Percentiles rank a stretch among this genome's conserved stretches.
These are phyloP conservation scores for Phylloscopus whistleri DNA, from an alignment of 2,113 vertebrate genomes.

Conservation along the genomic window DNA sequence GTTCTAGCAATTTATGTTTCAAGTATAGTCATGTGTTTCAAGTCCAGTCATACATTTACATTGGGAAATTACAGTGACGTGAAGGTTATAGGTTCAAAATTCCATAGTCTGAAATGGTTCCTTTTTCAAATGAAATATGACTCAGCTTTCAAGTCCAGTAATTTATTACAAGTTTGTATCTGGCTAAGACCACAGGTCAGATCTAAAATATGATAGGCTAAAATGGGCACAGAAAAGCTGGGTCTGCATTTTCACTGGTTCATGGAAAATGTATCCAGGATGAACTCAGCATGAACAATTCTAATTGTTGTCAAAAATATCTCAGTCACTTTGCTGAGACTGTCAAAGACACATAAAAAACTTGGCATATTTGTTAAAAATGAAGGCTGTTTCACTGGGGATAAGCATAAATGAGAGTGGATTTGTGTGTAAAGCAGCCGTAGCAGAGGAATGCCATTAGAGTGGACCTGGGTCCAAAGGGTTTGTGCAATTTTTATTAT, in stretches of 20 bases:
- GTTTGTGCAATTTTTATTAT: background rate
- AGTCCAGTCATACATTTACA: background rate
- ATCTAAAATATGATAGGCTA: background rate
- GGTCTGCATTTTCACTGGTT: background rate
- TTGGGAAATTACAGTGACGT: background rate
- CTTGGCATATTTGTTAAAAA: background rate
- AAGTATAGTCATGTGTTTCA: background rate
- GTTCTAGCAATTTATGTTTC: background rate
- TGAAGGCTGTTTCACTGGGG: background rate
- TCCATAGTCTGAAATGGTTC: background rate
- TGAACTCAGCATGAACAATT: background rate
- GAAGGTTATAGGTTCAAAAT: conserved; percentile 6
- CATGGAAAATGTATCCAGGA: background rate
- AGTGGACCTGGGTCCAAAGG: rapidly evolving
- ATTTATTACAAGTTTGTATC: background rate
- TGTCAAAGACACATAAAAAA: background rate
- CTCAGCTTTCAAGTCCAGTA: background rate
- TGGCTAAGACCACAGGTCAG: background rate
- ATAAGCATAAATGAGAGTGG: background rate
- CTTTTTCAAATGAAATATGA: conserved; percentile 13
- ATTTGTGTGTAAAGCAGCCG: background rate
- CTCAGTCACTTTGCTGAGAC: background rate
- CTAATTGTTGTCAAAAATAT: background rate
- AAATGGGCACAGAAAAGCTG: background rate
- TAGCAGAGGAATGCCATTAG: background rate